These are phyloP conservation scores for Vipera ursinii DNA, from an alignment of 2,797 vertebrate genomes.

Conservation along the genomic window DNA sequence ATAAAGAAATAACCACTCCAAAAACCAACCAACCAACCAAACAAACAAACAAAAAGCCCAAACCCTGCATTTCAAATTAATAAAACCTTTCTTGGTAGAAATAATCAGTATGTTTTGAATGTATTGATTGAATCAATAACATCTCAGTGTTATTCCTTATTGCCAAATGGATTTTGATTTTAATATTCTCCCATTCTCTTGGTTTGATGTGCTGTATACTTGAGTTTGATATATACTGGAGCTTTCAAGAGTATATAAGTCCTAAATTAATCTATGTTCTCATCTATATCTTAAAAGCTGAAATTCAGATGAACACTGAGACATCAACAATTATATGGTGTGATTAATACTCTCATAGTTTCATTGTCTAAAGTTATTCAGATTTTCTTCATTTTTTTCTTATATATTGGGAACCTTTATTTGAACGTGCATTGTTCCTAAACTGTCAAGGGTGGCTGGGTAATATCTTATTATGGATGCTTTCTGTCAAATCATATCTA, in stretches of 20 bases:
- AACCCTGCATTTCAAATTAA: conserved; percentile 52
- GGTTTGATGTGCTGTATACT: conserved; percentile 40
- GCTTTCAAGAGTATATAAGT: conserved; percentile 31
- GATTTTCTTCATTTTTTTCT: conserved; percentile 5
- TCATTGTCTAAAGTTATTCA: conserved; percentile 28
- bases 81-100: conserved; percentile 69
- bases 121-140: conserved; percentile 69
- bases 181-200: conserved; percentile 58
- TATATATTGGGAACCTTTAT: background rate
- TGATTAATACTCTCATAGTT: conserved; percentile 46
- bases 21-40: background rate
- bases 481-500: conserved; percentile 29
- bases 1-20: conserved; percentile 7
- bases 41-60: background rate
- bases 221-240: conserved; percentile 26
- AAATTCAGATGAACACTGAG: conserved; percentile 6
- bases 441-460: conserved; percentile 19
- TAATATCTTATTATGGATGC: conserved; percentile 31
- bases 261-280: conserved; percentile 20
- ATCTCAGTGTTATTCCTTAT: conserved; percentile 61
- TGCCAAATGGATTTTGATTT: conserved; percentile 69
- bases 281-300: conserved; percentile 15
- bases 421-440: conserved; percentile 11
- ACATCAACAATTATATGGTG: conserved; percentile 21
- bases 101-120: conserved; percentile 71